Percentiles rank a stretch among this genome's conserved stretches.
phyloP scores from a whole-genome alignment of 30 jellyfish, hydroid and myxozoan species.

The Chrysaora quinquecirrha region DNA sequence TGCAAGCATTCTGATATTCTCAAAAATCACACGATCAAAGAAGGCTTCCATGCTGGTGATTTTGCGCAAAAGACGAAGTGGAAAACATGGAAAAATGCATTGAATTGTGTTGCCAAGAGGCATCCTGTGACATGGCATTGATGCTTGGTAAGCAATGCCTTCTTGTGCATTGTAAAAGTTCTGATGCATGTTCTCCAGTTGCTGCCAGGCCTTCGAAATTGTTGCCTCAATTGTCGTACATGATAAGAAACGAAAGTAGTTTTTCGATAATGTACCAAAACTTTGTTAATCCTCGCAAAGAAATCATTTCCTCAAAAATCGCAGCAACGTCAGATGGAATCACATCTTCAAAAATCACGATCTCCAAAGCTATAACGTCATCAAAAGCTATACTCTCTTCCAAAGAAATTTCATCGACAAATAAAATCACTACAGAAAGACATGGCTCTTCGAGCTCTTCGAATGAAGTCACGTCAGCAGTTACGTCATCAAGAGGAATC shows the following conservation, averaged over 20 bases:
- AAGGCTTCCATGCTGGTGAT: conserved; percentile 72
- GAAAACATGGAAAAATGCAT: conserved; percentile 68
- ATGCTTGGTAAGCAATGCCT: conserved; percentile 79
- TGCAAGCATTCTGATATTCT: conserved; percentile 77
- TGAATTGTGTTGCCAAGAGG: conserved; percentile 67
- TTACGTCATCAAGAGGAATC: no score
- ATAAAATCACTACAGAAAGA: no score
- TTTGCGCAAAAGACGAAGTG: conserved; percentile 60
- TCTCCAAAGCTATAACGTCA: neutral
- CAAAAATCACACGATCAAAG: conserved; percentile 67
- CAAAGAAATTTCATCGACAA: no score
- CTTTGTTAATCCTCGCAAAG: no score
- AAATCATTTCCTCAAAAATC: no score
- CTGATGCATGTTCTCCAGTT: conserved; percentile 51
- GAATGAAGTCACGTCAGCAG: no score
- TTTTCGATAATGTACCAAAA: no score
- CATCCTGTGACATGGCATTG: conserved; percentile 78
- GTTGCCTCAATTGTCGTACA: conserved; percentile 54
- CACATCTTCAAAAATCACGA: neutral
- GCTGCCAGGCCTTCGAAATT: conserved; percentile 59
- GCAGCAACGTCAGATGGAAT: no score
- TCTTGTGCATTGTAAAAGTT: conserved; percentile 63
- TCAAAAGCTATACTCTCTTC: no score
- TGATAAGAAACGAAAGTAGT: conserved; percentile 14
- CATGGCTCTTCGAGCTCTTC: no score